Conservation (phyloP, 2,113 vertebrate genomes). For the Probosciger aterrimus region DNA sequence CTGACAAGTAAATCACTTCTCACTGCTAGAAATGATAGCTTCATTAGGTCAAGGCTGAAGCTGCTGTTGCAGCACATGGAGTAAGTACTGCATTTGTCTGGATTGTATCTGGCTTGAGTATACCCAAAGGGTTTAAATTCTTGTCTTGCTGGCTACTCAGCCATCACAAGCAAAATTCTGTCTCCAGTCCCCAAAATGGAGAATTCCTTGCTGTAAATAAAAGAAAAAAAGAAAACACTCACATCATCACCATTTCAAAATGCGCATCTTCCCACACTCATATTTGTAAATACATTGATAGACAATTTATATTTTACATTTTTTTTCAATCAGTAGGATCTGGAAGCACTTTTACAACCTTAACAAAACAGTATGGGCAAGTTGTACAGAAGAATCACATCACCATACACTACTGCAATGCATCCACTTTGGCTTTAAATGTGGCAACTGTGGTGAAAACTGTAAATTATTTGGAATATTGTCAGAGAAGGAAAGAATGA, state of each 20-base stretch:
- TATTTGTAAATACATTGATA: not conserved
- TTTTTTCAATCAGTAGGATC: not conserved
- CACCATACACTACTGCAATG: not conserved
- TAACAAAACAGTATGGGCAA: not conserved
- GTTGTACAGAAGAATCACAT: not conserved
- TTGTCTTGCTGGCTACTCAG: not conserved
- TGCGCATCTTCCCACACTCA: not conserved
- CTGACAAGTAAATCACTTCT: slow-evolving; percentile 46
- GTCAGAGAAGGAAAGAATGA: not conserved
- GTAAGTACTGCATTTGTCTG: slow-evolving; percentile 43
- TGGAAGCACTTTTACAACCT: not conserved
- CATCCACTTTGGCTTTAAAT: not conserved
- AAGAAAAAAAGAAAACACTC: not conserved
- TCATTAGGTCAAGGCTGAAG: slow-evolving; percentile 52
- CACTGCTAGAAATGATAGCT: slow-evolving; percentile 21
- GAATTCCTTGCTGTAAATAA: not conserved
- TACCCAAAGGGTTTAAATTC: slow-evolving; percentile 7
- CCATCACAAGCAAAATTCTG: not conserved
- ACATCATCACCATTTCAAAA: not conserved
- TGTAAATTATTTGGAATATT: slow-evolving; percentile 8
- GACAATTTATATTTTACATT: not conserved
- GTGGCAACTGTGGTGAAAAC: not conserved
- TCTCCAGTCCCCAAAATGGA: not conserved
- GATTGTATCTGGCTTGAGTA: slow-evolving; percentile 24
- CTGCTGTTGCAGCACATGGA: slow-evolving; percentile 25